Percentiles rank a stretch among this genome's conserved stretches.
Conservation (phyloP, 2,113 vertebrate genomes). For the Istiophorus platypterus region DNA sequence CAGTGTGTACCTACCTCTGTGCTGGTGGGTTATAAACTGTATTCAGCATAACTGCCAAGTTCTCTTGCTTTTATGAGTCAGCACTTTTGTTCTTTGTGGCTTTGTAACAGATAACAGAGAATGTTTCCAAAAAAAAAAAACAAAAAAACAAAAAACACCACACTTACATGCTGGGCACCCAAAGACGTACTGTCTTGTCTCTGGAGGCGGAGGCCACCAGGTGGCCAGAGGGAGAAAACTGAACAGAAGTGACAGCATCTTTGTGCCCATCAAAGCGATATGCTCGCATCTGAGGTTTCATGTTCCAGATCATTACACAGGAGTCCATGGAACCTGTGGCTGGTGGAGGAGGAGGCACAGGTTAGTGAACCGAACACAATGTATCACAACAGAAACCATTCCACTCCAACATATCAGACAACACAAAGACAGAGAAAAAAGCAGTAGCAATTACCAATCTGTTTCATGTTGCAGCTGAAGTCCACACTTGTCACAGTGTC, state of each 20-base stretch:
- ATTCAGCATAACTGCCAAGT: background rate
- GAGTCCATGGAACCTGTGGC: conserved; percentile 95
- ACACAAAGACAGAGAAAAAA: background rate
- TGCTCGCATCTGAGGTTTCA: conserved; percentile 93
- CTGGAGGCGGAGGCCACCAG: conserved; percentile 94
- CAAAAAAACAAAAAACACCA: background rate
- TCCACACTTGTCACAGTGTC: conserved; percentile 92
- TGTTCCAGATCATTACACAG: conserved; percentile 95
- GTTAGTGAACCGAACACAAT: conserved; percentile 8
- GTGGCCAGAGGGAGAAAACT: conserved; percentile 96
- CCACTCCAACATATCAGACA: too few species aligned
- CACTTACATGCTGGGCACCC: conserved; percentile 94
- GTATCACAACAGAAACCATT: background rate
- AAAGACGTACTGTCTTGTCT: conserved; percentile 96
- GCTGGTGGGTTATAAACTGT: background rate
- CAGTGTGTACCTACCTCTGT: conserved; percentile 22
- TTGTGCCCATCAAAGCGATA: conserved; percentile 95
- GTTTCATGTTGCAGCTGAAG: conserved; percentile 92
- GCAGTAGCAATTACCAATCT: conserved; percentile 86
- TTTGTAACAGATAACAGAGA: background rate
- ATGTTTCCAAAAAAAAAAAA: background rate
- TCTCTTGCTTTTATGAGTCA: conserved; percentile 44
- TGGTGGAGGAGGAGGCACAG: conserved; percentile 63
- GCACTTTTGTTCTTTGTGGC: background rate
- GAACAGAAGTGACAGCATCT: conserved; percentile 90